Evolutionary conservation across 2,888 invertebrate genomes (phyloP).

Genomic region (Ryuthela nishihirai): DNA sequence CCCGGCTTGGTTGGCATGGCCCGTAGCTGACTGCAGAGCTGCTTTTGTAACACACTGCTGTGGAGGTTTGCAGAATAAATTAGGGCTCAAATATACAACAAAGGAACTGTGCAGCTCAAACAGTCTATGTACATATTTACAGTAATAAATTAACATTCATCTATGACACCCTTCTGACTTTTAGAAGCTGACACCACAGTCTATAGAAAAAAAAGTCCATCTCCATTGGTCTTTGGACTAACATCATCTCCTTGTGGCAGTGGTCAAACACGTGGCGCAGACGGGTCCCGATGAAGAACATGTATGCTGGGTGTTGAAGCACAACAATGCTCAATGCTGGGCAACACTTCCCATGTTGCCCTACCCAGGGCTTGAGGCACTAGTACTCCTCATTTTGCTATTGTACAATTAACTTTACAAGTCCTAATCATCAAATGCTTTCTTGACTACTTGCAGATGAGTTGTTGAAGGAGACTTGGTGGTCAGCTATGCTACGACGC

Average conservation of each 20-base stretch:
- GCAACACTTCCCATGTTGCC: too few relatives aligned
- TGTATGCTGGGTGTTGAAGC: too few relatives aligned
- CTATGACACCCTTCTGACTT: too few relatives aligned
- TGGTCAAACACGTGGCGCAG: not conserved
- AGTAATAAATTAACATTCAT: conserved; percentile 31
- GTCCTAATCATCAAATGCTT: conserved; percentile 31
- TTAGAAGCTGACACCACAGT: too few relatives aligned
- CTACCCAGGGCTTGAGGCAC: too few relatives aligned
- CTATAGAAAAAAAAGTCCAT: too few relatives aligned
- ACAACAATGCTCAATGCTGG: too few relatives aligned
- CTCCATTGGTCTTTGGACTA: conserved; percentile 1
- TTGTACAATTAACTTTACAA: conserved; percentile 7
- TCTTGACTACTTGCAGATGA: conserved; percentile 16
- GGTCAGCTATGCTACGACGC: not conserved
- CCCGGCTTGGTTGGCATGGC: too few relatives aligned
- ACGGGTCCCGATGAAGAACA: conserved; percentile 17
- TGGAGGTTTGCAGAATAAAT: conserved; percentile 21
- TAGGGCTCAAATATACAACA: conserved; percentile 20
- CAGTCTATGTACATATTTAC: conserved; percentile 35
- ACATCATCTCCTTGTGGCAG: conserved; percentile 6
- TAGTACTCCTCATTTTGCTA: too few relatives aligned
- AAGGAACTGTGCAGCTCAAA: conserved; percentile 29
- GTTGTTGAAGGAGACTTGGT: not conserved
- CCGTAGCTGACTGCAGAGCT: conserved; percentile 20
- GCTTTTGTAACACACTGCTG: conserved; percentile 2